Base-by-base conservation (phyloP, 2,888 invertebrate species). In the Epirrhoe tristata region DNA sequence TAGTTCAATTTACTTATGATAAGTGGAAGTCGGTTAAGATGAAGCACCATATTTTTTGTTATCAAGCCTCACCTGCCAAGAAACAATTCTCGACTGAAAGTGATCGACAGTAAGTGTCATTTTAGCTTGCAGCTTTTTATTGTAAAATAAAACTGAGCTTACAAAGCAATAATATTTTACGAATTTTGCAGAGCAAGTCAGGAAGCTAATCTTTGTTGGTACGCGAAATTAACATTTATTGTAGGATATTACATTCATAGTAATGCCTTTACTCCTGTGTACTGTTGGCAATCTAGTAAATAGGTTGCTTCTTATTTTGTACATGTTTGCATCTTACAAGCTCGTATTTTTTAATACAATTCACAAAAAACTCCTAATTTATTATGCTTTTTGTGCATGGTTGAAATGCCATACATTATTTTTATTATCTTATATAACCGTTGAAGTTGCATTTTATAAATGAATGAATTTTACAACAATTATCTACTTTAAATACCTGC, bases 1-100 rank as follows among this genome's bases (percentile, higher is more conserved):
- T 97, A 58, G 97, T 97, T 1, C 95, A 96, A 75, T 97, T 97
- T 83, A 96, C 96, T 1, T 97, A 97, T 77, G 97, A 96, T 71
- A 95, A 96, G 83, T 97, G 97, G 97, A 96, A 96, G 80, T 95
- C 96, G 5, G 96, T 97, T 0, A 96, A 96, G 82, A 96, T 97
- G 96, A 96, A 97, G 94, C 97, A 97, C 86, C 97, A 97, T 80
- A 96, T 97, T 72, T 97, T 97, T 85, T 97, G 97, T 81, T 97
- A 97, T 82, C 97, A 97, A 85, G 97, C 97, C 0, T 97, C 97
- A 0, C 97, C 97, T 0, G 96, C 97, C 1, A 96, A 96, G 84
- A 96, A 97, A 76, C 96, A 96, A 80, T 97, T 97, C 80, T 96
- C 96, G 0, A 96, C 96, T 61, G 96, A 97, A 79, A 96, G 95